A percentile compares a stretch with the other conserved stretches of the same genome.
phyloP scores from a whole-genome alignment of 1,140 invertebrate species.

The Marisa cornuarietis region DNA sequence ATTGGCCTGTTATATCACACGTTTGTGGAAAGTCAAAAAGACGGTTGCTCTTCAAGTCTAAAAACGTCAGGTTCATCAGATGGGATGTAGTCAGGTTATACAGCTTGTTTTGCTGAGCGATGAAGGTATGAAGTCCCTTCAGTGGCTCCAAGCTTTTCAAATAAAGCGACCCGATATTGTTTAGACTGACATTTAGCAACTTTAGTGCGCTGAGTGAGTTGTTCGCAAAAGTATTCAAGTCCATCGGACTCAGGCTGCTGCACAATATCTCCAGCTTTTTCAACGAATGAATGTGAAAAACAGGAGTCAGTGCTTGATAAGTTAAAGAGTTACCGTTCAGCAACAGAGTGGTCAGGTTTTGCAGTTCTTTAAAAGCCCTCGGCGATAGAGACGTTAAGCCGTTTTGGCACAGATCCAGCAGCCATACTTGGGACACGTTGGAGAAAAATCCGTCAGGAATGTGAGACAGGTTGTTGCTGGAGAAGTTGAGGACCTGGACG shows the following conservation, averaged over 20 bases:
- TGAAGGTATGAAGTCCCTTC: not conserved
- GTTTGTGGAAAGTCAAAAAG: slow-evolving; percentile 4
- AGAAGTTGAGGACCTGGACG: slow-evolving; percentile 3
- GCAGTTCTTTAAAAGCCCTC: not conserved
- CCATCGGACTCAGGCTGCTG: not conserved
- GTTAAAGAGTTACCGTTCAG: slow-evolving; percentile 1
- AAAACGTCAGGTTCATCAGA: not conserved
- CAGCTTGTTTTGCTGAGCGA: not conserved
- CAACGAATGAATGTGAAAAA: not conserved
- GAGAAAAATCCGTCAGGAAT: not conserved
- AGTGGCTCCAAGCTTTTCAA: slow-evolving; percentile 15
- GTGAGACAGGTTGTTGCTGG: not conserved
- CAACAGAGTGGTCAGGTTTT: slow-evolving; percentile 5
- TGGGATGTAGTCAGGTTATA: not conserved
- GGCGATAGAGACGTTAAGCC: not conserved
- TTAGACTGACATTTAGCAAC: slow-evolving; percentile 6
- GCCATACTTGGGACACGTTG: slow-evolving; percentile 3
- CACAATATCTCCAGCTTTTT: not conserved
- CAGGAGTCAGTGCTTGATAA: not conserved
- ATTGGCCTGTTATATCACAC: not conserved
- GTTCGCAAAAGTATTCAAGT: not conserved
- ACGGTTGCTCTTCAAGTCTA: not conserved
- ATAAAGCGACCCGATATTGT: not conserved
- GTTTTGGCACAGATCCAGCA: slow-evolving; percentile 12
- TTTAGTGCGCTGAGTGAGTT: not conserved